Conservation (phyloP, 37 sponge, comb jelly and placozoan genomes). For the Cliona cf. orientalis region DNA sequence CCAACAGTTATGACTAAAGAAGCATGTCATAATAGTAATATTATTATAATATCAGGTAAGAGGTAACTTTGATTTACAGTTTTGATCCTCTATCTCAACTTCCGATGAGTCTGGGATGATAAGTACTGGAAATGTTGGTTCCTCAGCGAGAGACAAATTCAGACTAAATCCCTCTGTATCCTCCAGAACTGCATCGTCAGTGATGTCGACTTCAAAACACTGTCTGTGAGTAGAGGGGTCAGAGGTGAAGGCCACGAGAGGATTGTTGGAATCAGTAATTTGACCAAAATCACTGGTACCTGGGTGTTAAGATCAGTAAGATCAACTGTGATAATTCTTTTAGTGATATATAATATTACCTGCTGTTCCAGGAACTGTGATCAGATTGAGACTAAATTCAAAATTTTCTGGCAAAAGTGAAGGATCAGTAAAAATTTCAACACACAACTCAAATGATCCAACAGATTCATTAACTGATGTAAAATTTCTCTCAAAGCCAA, state of each 20-base stretch:
- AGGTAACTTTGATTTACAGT: too few species aligned
- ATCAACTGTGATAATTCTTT: neutral
- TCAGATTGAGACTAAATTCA: too few species aligned
- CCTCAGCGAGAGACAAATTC: neutral
- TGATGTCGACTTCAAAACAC: neutral
- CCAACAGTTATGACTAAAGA: neutral
- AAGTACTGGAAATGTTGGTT: neutral
- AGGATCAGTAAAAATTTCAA: too few species aligned
- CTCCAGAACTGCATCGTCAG: conserved; percentile 13
- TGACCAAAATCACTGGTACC: neutral
- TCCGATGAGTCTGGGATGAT: neutral
- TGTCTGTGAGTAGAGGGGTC: neutral
- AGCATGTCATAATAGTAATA: neutral
- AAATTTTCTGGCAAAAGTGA: too few species aligned
- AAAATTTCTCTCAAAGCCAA: too few species aligned
- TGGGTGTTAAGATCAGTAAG: neutral
- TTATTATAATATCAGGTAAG: too few species aligned
- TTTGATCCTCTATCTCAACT: too few species aligned
- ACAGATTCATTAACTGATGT: too few species aligned
- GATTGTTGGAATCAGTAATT: neutral
- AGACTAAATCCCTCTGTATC: conserved; percentile 4
- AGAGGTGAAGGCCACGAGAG: neutral
- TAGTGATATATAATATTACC: too few species aligned
- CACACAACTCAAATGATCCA: too few species aligned
- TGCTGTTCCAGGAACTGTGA: too few species aligned